Evolutionary conservation across 2,888 invertebrate genomes (phyloP).

Genomic region (Sesamia inferens): DNA sequence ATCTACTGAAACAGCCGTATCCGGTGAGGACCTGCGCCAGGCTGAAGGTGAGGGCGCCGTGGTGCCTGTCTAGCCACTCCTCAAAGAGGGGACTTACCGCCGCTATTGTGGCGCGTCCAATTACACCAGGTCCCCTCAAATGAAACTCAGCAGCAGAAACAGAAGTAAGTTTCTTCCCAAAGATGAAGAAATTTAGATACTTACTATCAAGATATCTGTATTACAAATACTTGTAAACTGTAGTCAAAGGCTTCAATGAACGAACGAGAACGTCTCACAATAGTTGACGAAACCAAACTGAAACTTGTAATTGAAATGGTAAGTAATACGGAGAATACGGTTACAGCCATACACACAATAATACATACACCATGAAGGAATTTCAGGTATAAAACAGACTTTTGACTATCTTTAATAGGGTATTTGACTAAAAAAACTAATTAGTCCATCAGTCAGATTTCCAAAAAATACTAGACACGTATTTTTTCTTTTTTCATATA

Average conservation of each 20-base stretch:
- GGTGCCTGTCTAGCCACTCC: no score
- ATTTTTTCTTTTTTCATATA: no score
- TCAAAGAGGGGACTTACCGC: no score
- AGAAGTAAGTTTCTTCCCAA: neutral
- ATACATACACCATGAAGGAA: slow-evolving; percentile 10
- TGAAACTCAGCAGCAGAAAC: neutral
- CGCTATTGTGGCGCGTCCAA: no score
- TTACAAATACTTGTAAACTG: slow-evolving; percentile 30
- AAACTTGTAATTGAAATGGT: slow-evolving; percentile 15
- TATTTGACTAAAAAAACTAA: no score
- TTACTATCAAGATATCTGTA: neutral
- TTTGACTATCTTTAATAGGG: slow-evolving; percentile 28
- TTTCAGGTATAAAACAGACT: neutral
- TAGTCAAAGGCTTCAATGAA: neutral
- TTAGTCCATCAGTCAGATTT: no score
- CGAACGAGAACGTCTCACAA: neutral
- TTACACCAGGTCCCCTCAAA: neutral
- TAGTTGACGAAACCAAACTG: neutral
- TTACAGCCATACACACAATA: neutral
- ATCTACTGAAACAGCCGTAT: no score
- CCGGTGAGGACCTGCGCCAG: no score
- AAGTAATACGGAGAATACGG: neutral
- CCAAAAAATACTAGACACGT: no score
- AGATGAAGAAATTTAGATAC: neutral
- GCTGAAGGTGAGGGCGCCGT: no score